Evolutionary conservation across 2,888 invertebrate genomes (phyloP), one percentile per base, ranked within the genome.

Genomic region (Elmis aenea): DNA sequence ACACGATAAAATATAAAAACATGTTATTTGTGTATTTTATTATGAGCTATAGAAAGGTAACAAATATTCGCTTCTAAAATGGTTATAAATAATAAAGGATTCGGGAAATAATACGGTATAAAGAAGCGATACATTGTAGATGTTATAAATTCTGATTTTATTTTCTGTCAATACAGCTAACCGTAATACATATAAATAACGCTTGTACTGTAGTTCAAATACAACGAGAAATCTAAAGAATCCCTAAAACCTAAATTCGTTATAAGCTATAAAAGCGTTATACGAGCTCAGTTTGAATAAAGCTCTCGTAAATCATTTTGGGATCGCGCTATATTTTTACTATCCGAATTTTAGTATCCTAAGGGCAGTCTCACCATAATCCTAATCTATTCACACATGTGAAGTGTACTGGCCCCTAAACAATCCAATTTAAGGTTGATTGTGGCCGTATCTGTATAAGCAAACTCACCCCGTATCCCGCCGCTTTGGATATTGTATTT

Each of bases 261-360:
- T 61, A 59, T 59, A 59, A 53, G 58, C 58, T 46, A 59, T 61
- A 59, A 61, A 61, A 27, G 39, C 44, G 38, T 51, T 52, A 57
- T 59, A 55, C 54, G 57, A 55, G 46, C 45, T 49, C 47, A 50
- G 43, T 57, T 58, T 59, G 58, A 56, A 59, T 59, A 54, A 56
- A 54, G 42, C 42, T 38, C 34, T 33, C 49, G 51, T 51, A 55
- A 55, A 55, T 55, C 52, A 52, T 49, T 48, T 39, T 36, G 43
- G 40, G 52, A 52, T 48, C 48, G 44, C 35, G 38, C 48, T 46
- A 33, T 35, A 41, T 48, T 57, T 58, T 58, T 58, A 58, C 50
- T 53, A 54, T 53, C 53, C 49, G 53, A 55, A 57, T 61, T 60
- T 61, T 61, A 62, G 52, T 60, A 50, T 55, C 55, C 52, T 48